phyloP scores from a whole-genome alignment of 2,888 invertebrate genomes.

The Salticus scenicus region DNA sequence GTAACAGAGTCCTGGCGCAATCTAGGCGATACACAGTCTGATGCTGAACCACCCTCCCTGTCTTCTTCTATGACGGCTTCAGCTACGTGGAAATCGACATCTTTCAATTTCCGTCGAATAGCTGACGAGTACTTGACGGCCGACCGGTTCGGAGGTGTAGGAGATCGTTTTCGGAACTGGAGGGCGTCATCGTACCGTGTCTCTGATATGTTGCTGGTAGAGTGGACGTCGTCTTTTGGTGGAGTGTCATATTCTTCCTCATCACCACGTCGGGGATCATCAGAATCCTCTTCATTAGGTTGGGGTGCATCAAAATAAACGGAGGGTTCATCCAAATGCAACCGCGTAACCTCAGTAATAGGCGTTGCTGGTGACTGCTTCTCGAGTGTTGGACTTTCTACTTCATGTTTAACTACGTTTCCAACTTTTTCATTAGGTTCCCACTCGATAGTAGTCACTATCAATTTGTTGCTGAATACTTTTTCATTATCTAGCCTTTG shows the following conservation, averaged over 20 bases:
- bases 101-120: conserved; percentile 48
- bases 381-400: conserved; percentile 63
- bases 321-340: conserved; percentile 70
- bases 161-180: conserved; percentile 41
- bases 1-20: conserved; percentile 54
- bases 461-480: conserved; percentile 46
- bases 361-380: conserved; percentile 52
- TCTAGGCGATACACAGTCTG: conserved; percentile 41
- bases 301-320: conserved; percentile 73
- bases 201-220: conserved; percentile 44
- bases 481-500: conserved; percentile 20
- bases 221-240: conserved; percentile 48
- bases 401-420: conserved; percentile 51
- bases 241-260: conserved; percentile 64
- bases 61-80: conserved; percentile 62
- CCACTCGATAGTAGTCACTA: conserved; percentile 64
- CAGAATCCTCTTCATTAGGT: conserved; percentile 56
- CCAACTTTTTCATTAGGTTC: conserved; percentile 50
- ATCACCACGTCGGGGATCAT: conserved; percentile 38
- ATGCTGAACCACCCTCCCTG: conserved; percentile 53
- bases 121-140: conserved; percentile 36
- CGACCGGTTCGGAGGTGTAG: conserved; percentile 41
- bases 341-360: conserved; percentile 41
- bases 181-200: conserved; percentile 36
- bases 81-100: conserved; percentile 56